Conservation (phyloP, 2,797 vertebrate genomes). For the Catostomus latipinnis region DNA sequence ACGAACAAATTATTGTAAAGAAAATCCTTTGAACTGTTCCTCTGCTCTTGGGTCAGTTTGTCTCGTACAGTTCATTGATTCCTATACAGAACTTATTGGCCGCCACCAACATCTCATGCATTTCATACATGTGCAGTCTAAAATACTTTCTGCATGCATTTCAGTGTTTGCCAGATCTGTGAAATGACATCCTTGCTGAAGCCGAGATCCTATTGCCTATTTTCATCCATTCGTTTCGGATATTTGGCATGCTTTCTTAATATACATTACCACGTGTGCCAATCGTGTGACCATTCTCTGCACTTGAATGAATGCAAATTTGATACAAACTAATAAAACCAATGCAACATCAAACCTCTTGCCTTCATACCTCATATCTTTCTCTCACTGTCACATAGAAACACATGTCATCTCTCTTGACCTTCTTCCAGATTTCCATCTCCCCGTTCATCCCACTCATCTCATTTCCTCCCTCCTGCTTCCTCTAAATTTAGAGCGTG, state of each 20-base stretch:
- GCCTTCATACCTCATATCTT: neutral
- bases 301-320: neutral
- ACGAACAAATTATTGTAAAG: too few species aligned
- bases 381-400: slow-evolving; percentile 11
- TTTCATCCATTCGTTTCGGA: slow-evolving; percentile 23
- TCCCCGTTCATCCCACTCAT: slow-evolving; percentile 38
- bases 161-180: slow-evolving; percentile 13
- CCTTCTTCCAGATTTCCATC: slow-evolving; percentile 50
- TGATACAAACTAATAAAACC: slow-evolving; percentile 7
- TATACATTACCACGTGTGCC: neutral
- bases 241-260: neutral
- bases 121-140: neutral
- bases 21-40: too few species aligned
- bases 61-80: neutral
- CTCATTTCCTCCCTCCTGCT: slow-evolving; percentile 48
- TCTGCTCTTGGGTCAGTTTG: too few species aligned
- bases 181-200: slow-evolving; percentile 1
- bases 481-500: slow-evolving; percentile 73
- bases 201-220: neutral
- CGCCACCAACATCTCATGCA: neutral
- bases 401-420: slow-evolving; percentile 43
- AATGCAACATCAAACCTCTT: slow-evolving; percentile 1
- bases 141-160: neutral
- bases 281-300: neutral
- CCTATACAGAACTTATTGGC: neutral